Evolutionary conservation across 2,113 vertebrate species (phyloP).

Genomic region (Podilymbus podiceps): DNA sequence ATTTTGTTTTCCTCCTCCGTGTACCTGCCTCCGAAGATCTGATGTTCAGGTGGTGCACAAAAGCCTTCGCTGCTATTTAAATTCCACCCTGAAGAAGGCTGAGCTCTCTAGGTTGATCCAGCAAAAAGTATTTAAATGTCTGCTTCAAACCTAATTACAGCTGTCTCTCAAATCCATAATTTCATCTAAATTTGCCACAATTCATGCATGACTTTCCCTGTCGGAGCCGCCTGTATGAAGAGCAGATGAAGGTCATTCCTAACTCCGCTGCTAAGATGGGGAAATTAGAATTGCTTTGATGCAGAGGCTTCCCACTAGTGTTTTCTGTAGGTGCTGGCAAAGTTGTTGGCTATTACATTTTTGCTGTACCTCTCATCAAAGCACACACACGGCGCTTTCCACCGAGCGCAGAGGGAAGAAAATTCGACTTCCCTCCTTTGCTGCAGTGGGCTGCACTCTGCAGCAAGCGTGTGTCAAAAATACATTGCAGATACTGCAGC

Average conservation of each 20-base stretch:
- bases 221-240: background rate
- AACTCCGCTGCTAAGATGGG: background rate
- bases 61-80: background rate
- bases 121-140: background rate
- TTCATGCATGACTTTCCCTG: background rate
- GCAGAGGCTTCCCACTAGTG: background rate
- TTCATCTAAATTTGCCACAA: background rate
- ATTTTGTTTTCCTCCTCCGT: fast-evolving
- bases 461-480: background rate
- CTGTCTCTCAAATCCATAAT: background rate
- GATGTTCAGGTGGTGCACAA: fast-evolving
- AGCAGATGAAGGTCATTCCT: constrained; percentile 12
- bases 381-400: background rate
- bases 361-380: background rate
- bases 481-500: constrained; percentile 10
- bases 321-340: background rate
- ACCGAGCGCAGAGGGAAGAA: background rate
- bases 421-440: background rate
- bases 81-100: background rate
- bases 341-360: background rate
- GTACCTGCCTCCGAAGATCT: background rate
- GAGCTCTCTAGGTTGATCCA: background rate
- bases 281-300: fast-evolving
- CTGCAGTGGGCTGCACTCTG: constrained; percentile 54
- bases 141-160: background rate